Percentiles rank a stretch among this genome's conserved stretches.
Conservation (phyloP, 1,140 invertebrate genomes). For the Bombus impatiens region DNA sequence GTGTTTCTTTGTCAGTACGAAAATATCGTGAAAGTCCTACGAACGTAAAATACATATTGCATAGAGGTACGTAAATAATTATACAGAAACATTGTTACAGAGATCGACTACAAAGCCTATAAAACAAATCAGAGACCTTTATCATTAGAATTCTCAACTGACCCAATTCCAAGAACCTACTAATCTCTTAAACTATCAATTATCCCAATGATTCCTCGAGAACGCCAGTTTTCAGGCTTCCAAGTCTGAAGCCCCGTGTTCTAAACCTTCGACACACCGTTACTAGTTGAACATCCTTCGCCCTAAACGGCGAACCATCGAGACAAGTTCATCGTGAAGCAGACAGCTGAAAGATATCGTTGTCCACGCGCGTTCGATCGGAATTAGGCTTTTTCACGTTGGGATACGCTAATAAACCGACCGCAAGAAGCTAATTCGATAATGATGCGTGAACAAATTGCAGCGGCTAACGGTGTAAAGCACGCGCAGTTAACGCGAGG, state of each 20-base stretch:
- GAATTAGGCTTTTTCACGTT: slow-evolving; percentile 18
- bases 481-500: slow-evolving; percentile 12
- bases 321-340: neutral
- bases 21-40: no score
- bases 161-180: neutral
- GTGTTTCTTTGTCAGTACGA: no score
- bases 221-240: neutral
- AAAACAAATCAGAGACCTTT: no score
- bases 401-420: neutral
- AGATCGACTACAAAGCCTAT: neutral
- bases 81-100: no score
- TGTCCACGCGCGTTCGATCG: neutral
- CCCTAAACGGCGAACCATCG: neutral
- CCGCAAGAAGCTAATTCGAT: slow-evolving; percentile 35
- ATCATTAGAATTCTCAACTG: neutral
- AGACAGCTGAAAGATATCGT: neutral
- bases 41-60: no score
- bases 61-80: no score
- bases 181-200: neutral
- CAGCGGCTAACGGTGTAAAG: slow-evolving; percentile 22
- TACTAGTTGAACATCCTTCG: no score
- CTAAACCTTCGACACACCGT: neutral
- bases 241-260: neutral
- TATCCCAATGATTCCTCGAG: neutral
- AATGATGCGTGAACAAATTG: slow-evolving; percentile 40